These are phyloP conservation scores for Eilema sororculum DNA, from an alignment of 2,888 invertebrate genomes.

Conservation along the genomic window DNA sequence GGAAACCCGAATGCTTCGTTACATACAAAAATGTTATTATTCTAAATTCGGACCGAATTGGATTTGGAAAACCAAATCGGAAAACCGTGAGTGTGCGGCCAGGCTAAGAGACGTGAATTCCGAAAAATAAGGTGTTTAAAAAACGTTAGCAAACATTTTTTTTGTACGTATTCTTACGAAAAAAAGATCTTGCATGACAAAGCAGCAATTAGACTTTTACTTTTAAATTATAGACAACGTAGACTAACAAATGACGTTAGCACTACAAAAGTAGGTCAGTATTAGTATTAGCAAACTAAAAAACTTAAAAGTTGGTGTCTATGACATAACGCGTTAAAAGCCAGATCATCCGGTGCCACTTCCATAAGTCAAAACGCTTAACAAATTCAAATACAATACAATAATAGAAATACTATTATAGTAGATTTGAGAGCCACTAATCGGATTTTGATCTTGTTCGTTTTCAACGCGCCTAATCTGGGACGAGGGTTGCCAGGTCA, in stretches of 20 bases:
- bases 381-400: conserved; percentile 2
- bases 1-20: too few relatives aligned
- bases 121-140: too few relatives aligned
- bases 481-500: not conserved
- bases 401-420: not conserved
- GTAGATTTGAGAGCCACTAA: conserved; percentile 18
- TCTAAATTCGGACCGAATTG: too few relatives aligned
- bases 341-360: conserved; percentile 32
- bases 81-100: too few relatives aligned
- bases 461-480: not conserved
- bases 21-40: too few relatives aligned
- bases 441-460: conserved; percentile 14
- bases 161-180: too few relatives aligned
- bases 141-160: too few relatives aligned
- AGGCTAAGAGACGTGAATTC: too few relatives aligned
- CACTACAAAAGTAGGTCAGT: conserved; percentile 18
- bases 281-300: conserved; percentile 21
- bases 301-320: conserved; percentile 13
- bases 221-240: conserved; percentile 5
- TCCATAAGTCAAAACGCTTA: conserved; percentile 16
- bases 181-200: not conserved
- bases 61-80: too few relatives aligned
- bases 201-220: not conserved
- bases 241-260: not conserved
- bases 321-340: conserved; percentile 9